Conservation (phyloP, 2,888 invertebrate species). For the Euphydryas editha region DNA sequence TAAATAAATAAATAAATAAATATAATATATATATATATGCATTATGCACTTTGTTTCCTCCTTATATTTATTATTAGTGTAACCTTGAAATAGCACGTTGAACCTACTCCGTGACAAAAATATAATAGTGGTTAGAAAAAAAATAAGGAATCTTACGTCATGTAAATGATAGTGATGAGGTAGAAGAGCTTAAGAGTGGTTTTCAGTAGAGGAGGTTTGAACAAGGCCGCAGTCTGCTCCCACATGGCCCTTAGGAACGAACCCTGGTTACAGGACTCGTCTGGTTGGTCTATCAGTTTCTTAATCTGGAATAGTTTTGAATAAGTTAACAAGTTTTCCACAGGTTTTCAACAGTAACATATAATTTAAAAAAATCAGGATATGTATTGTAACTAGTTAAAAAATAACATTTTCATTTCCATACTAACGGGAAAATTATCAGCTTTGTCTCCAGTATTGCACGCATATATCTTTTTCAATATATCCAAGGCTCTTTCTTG, state of each 20-base stretch:
- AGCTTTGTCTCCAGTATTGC: slow-evolving; percentile 64
- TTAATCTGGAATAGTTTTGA: slow-evolving; percentile 56
- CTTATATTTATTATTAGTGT: neutral
- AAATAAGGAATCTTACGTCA: slow-evolving; percentile 64
- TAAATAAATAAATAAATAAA: too few species aligned
- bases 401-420: too few species aligned
- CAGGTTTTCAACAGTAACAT: neutral
- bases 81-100: neutral
- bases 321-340: neutral
- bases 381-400: too few species aligned
- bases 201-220: slow-evolving; percentile 78
- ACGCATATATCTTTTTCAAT: slow-evolving; percentile 66
- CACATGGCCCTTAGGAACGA: slow-evolving; percentile 67
- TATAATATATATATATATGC: too few species aligned
- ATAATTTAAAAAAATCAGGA: neutral
- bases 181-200: slow-evolving; percentile 83
- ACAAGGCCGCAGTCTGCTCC: slow-evolving; percentile 82
- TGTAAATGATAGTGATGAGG: slow-evolving; percentile 84
- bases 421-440: slow-evolving; percentile 68
- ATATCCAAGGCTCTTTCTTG: slow-evolving; percentile 82
- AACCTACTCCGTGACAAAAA: neutral
- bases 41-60: neutral
- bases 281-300: slow-evolving; percentile 65
- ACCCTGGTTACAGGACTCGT: slow-evolving; percentile 57
- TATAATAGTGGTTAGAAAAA: neutral